Base-by-base conservation (phyloP, 2,888 invertebrate genomes). In the Neria commutata region DNA sequence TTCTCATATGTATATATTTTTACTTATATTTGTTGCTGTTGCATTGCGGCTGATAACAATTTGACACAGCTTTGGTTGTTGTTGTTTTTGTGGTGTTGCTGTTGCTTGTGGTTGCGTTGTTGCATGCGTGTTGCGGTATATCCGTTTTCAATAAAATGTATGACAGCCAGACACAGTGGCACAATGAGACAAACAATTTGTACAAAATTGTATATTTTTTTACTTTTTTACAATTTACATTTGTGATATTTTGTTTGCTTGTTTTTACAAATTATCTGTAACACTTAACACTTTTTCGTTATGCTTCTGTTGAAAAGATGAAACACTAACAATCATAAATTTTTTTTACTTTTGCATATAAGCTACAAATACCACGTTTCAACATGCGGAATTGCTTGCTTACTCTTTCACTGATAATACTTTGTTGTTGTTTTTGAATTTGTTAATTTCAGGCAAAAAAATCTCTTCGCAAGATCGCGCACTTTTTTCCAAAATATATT, bases 91-190 rank as follows among this genome's bases (percentile, higher is more conserved):
- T 52, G 6, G 25, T 17, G 14, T 21, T 29, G 49, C 29, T 26
- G 49, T 49, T 49, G 49, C 4, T 40, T 24, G 33, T 24, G 25
- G 29, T 48, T 52, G 40, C 34, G 40, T 24, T 54, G 45, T 58
- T 47, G 54, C 54, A 33, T 46, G 45, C 34, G n/a, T 37, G 45
- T 58, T 58, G 58, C 58, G 49, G 48, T 54, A 25, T 54, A 54
- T 59, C 58, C 58, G 58, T 47, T 54, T 54, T 50, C 26, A 23
- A 49, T 25, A 58, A 37, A 33, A 52, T 34, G 34, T 23, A 24
- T 49, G 19, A 25, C 25, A 54, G 21, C 21, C 26, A 29, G 46
- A 50, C 33, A 34, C 16, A 34, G n/a, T 17, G 50, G 19, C 2
- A 21, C 42, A 34, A 37, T 17, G 26, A 2, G 16, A 29, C 17